These are phyloP conservation scores for Drosophila pachea DNA, from an alignment of 1,140 invertebrate genomes.

Conservation along the genomic window DNA sequence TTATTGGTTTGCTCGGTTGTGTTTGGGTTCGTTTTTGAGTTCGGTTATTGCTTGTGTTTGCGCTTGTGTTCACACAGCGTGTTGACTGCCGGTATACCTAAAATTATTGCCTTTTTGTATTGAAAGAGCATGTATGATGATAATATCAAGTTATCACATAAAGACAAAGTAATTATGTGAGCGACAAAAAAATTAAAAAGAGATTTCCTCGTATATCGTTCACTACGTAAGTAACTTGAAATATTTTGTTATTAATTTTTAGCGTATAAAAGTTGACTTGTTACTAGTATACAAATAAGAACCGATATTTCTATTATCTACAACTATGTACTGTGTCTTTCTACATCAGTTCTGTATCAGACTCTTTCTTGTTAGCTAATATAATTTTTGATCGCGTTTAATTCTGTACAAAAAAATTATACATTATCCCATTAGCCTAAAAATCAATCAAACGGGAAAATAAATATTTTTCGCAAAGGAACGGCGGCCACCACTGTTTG, in stretches of 20 bases:
- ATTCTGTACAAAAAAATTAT: not conserved
- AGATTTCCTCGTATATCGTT: not conserved
- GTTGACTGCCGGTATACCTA: constrained; percentile 1
- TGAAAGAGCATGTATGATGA: constrained; percentile 29
- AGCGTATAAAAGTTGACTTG: no score
- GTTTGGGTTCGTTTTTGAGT: constrained; percentile 6
- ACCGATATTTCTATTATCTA: no score
- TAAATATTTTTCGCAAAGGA: not conserved
- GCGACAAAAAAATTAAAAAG: constrained; percentile 54
- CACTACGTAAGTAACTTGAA: not conserved
- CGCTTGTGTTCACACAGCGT: not conserved
- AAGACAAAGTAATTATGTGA: constrained; percentile 53
- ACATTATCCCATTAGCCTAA: not conserved
- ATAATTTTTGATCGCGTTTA: no score
- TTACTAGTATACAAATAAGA: no score
- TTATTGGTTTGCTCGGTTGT: constrained; percentile 7
- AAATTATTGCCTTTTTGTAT: constrained; percentile 13
- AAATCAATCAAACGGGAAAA: not conserved
- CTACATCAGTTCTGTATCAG: no score
- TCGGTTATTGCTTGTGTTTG: not conserved
- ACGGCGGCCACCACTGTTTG: no score
- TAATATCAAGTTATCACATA: constrained; percentile 31
- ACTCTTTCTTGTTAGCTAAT: no score
- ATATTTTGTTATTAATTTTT: no score
- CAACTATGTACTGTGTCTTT: no score